Evolutionary conservation across 2,113 vertebrate species (phyloP).

Genomic region (Pyxicephalus adspersus): DNA sequence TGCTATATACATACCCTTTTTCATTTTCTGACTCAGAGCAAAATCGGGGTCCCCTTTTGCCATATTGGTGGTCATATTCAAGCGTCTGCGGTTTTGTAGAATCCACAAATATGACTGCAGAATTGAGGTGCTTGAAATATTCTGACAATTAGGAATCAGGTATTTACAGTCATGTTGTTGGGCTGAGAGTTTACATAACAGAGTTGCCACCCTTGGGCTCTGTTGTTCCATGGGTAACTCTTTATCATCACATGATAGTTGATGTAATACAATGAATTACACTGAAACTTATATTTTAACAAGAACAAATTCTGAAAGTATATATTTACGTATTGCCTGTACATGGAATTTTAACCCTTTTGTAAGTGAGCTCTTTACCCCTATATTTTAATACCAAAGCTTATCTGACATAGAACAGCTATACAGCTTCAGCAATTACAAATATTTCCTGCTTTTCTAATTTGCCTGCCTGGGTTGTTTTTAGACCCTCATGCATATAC

Average conservation of each 20-base stretch:
- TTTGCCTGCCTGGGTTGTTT: no score
- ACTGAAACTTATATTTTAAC: no score
- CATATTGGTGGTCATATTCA: constrained; percentile 43
- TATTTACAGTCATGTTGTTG: constrained; percentile 15
- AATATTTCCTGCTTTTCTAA: no score
- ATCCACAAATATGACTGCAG: neutral
- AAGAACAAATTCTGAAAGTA: no score
- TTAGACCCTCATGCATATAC: no score
- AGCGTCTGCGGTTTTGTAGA: neutral
- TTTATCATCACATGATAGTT: neutral
- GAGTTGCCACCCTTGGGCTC: constrained; percentile 42
- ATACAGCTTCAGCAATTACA: no score
- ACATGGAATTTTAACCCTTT: no score
- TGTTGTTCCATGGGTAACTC: neutral
- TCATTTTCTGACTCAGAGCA: constrained; percentile 9
- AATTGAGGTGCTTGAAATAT: neutral
- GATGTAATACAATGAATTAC: neutral
- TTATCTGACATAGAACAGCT: no score
- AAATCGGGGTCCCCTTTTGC: constrained; percentile 15
- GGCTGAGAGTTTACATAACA: constrained; percentile 37
- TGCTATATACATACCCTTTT: constrained; percentile 26
- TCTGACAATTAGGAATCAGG: neutral
- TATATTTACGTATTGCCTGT: no score
- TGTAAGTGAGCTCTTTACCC: no score
- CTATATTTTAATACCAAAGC: no score